Evolutionary conservation across 2,113 vertebrate genomes (phyloP).

Genomic region (Eptatretus burgeri): DNA sequence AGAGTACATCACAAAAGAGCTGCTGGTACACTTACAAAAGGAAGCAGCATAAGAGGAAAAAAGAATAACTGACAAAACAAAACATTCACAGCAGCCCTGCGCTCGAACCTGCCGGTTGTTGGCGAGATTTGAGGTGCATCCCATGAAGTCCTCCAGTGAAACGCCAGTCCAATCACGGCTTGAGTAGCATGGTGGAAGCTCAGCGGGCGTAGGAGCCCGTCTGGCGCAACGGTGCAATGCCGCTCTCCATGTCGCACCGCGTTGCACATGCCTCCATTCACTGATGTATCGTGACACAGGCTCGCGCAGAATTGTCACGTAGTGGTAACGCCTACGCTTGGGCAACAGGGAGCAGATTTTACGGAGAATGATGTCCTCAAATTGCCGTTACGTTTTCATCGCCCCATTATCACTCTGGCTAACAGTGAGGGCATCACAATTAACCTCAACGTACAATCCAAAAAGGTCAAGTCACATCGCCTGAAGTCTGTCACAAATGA

Average conservation of each 20-base stretch:
- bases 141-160: conserved; percentile 69
- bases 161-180: conserved; percentile 92
- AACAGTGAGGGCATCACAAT: no score
- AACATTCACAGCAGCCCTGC: conserved; percentile 78
- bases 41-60: no score
- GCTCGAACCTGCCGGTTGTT: conserved; percentile 90
- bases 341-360: not conserved
- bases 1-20: no score
- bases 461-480: no score
- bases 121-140: conserved; percentile 70
- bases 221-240: conserved; percentile 73
- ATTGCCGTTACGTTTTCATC: no score
- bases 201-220: conserved; percentile 46
- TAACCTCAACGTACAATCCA: no score
- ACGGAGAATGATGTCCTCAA: no score
- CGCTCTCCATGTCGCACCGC: conserved; percentile 78
- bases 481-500: no score
- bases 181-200: conserved; percentile 63
- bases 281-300: conserved; percentile 75
- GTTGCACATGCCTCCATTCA: conserved; percentile 82
- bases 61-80: conserved; percentile 58
- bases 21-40: no score
- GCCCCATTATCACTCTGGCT: no score
- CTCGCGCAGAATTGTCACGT: conserved; percentile 81
- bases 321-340: conserved; percentile 54